phyloP scores from a whole-genome alignment of 2,888 invertebrate species.

The Endotricha flammealis region DNA sequence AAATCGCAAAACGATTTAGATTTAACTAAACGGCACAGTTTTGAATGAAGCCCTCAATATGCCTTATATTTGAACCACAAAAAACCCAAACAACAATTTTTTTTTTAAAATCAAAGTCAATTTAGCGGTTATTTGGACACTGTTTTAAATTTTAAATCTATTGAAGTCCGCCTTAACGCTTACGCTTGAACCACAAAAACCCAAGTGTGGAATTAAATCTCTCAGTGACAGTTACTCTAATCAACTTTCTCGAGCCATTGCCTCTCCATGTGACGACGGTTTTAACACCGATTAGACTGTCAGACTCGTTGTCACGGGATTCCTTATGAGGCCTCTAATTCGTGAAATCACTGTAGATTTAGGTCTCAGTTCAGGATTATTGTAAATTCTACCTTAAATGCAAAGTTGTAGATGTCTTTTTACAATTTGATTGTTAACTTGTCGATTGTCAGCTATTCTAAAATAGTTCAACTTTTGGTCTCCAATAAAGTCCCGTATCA shows the following conservation, averaged over 20 bases:
- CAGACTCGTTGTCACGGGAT: constrained; percentile 40
- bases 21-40: too few species aligned
- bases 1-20: too few species aligned
- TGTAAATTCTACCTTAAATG: not conserved
- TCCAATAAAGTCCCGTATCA: too few species aligned
- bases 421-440: too few species aligned
- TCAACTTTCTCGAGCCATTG: constrained; percentile 72
- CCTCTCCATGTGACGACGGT: constrained; percentile 62
- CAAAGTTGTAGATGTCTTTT: too few species aligned
- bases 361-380: not conserved
- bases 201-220: constrained; percentile 57
- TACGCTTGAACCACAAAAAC: constrained; percentile 24
- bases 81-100: too few species aligned
- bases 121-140: not conserved
- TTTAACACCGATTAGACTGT: constrained; percentile 68
- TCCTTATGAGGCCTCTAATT: constrained; percentile 23
- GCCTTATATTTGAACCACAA: too few species aligned
- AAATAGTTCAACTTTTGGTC: too few species aligned
- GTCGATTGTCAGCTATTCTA: too few species aligned
- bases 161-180: constrained; percentile 13
- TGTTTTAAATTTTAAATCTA: not conserved
- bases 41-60: too few species aligned
- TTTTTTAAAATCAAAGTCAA: too few species aligned
- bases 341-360: constrained; percentile 13
- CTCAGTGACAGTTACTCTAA: constrained; percentile 65